These are phyloP conservation scores for Aptenodytes patagonicus DNA, from an alignment of 2,113 vertebrate genomes.

Conservation along the genomic window DNA sequence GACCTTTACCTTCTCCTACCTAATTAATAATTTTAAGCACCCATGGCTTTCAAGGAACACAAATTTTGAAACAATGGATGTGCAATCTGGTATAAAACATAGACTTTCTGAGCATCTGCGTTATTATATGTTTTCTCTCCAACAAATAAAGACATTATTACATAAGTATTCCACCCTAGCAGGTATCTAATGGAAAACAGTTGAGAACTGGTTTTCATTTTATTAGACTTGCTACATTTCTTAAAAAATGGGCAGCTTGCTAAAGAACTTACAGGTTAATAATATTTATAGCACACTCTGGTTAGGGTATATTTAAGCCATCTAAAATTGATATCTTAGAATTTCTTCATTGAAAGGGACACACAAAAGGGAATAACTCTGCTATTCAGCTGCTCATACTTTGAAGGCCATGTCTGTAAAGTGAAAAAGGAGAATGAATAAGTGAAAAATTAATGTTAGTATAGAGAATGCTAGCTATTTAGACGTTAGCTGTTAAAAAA, in stretches of 20 bases:
- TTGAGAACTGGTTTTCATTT: not conserved
- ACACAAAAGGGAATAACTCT: not conserved
- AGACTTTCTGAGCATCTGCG: not conserved
- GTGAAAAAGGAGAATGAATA: not conserved
- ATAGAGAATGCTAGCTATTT: not conserved
- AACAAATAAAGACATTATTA: not conserved
- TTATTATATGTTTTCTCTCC: not conserved
- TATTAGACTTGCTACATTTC: not conserved
- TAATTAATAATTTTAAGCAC: too few species aligned
- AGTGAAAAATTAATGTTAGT: not conserved
- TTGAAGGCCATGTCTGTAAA: not conserved
- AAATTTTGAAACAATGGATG: not conserved
- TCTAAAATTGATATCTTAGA: not conserved
- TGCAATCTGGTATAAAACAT: not conserved
- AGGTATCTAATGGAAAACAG: not conserved
- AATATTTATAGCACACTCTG: not conserved
- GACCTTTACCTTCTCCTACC: too few species aligned
- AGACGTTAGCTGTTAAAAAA: not conserved
- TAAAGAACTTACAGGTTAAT: not conserved
- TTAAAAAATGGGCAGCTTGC: not conserved
- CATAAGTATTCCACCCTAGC: not conserved
- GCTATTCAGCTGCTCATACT: not conserved
- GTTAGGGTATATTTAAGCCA: not conserved
- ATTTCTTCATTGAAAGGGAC: not conserved
- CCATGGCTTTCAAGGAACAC: not conserved